Evolutionary conservation across 2,797 vertebrate species (phyloP).

Genomic region (Megaceryle alcyon): DNA sequence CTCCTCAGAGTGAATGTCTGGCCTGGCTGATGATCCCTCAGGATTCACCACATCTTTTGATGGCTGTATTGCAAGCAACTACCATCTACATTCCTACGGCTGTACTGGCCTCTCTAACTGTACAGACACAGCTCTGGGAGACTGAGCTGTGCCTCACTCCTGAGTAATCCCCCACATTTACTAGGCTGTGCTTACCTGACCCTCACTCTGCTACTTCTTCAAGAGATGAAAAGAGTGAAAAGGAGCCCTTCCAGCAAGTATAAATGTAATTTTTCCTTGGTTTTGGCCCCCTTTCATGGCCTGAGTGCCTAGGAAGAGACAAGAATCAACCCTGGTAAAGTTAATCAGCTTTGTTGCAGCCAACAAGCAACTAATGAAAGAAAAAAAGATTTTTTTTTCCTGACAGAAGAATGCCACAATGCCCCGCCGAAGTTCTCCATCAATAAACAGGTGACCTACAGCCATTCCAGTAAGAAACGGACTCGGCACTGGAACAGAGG

Average conservation of each 20-base stretch:
- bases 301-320: not conserved
- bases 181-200: not conserved
- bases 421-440: not conserved
- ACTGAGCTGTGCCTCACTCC: not conserved
- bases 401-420: rapidly evolving
- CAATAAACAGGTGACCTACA: too few relatives aligned
- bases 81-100: not conserved
- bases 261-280: not conserved
- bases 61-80: rapidly evolving
- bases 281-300: not conserved
- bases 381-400: not conserved
- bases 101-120: too few relatives aligned
- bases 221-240: not conserved
- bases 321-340: not conserved
- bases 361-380: not conserved
- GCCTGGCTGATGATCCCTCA: too few relatives aligned
- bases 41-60: not conserved
- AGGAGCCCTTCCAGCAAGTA: not conserved
- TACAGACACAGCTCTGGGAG: not conserved
- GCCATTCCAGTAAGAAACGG: not conserved
- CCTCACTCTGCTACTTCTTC: not conserved
- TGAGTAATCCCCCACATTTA: not conserved
- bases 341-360: not conserved
- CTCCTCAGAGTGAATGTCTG: not conserved
- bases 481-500: not conserved